phyloP scores from a whole-genome alignment of 2,888 invertebrate genomes.

The Tanaodytes sp. region DNA sequence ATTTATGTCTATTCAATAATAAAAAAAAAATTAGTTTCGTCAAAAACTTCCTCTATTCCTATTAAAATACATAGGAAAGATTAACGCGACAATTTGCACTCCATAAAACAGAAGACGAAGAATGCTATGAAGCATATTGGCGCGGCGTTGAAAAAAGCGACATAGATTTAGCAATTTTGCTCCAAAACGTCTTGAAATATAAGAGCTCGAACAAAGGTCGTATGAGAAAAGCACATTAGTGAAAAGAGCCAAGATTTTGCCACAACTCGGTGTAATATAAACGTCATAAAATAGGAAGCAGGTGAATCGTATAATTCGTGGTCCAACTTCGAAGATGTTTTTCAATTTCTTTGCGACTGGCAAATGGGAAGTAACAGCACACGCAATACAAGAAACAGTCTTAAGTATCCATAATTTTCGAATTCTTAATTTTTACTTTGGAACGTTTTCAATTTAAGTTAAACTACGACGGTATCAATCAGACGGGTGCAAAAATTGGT shows the following conservation, averaged over 20 bases:
- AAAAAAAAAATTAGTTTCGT: no score
- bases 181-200: constrained; percentile 39
- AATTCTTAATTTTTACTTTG: no score
- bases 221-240: constrained; percentile 48
- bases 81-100: constrained; percentile 33
- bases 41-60: no score
- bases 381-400: constrained; percentile 56
- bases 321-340: constrained; percentile 66
- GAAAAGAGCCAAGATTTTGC: constrained; percentile 64
- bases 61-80: no score
- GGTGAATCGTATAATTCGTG: constrained; percentile 72
- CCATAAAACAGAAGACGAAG: constrained; percentile 30
- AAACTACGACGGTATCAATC: no score
- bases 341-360: constrained; percentile 53
- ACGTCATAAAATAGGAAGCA: constrained; percentile 73
- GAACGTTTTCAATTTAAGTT: no score
- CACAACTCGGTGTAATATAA: constrained; percentile 70
- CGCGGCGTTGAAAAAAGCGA: constrained; percentile 15
- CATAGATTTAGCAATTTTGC: constrained; percentile 48
- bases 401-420: constrained; percentile 37
- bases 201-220: constrained; percentile 47
- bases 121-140: constrained; percentile 33
- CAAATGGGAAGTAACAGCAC: constrained; percentile 58
- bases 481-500: no score
- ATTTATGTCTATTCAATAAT: no score